Base-by-base conservation (phyloP, 2,113 vertebrate species). In the Todiramphus chloris region DNA sequence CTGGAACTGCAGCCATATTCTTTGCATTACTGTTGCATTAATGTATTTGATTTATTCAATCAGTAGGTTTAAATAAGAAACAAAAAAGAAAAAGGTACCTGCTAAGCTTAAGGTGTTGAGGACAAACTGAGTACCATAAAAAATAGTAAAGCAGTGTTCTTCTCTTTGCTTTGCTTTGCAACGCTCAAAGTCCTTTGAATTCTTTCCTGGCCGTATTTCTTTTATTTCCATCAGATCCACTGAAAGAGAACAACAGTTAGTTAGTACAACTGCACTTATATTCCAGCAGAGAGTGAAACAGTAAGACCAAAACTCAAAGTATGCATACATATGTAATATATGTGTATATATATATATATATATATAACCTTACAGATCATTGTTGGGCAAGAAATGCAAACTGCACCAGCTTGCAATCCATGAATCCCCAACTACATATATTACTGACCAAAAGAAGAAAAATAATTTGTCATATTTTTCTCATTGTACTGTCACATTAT, bases 201-300 rank as follows among this genome's bases (percentile, higher is more conserved):
- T 99, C 93, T 98, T 99, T 39, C 99, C 99, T 1, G 98, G 98
- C 3, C 99, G 98, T 48, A 99, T 97, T 96, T 99, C 99, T 96
- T 99, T 98, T 95, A 99, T 99, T 95, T 99, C 99, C 96, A 97
- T 98, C 86, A 99, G 97, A 80, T 99, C 99, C 99, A 99, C 99
- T 99, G 83, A 70, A 98, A 98, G 83, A 63, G 89, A 94, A 73
- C 5, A 94, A 83, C 31, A 89, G 37, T 75, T 50, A 80, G 79
- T 96, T 28, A 94, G 16, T 83, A 64, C n/a, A 90, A 24, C 9
- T 53, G 31, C 69, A 28, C 20, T 76, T 53, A n/a, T 1, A 0
- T 41, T 74, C 25, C 31, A 66, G 56, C 23, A 89, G 35, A 87
- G 68, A 27, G 56, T 81, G 58, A 90, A 90, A 55, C 16, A 69